These are phyloP conservation scores for Orussus abietinus DNA, from an alignment of 1,140 invertebrate genomes.

Conservation along the genomic window DNA sequence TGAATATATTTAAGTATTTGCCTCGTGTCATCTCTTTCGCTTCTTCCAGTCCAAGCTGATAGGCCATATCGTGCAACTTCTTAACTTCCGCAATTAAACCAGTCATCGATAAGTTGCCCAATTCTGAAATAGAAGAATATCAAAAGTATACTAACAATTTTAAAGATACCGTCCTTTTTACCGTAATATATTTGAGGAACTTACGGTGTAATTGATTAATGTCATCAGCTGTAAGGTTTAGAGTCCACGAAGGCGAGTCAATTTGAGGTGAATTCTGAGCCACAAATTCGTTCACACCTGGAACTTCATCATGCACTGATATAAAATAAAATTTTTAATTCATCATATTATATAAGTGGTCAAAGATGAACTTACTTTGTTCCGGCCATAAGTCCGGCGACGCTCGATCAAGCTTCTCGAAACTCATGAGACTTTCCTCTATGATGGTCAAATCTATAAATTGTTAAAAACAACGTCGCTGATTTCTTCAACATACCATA, in stretches of 20 bases:
- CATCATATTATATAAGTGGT: conserved; percentile 4
- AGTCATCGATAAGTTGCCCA: conserved; percentile 73
- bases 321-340: conserved; percentile 27
- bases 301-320: conserved; percentile 48
- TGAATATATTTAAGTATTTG: conserved; percentile 88
- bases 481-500: not conserved
- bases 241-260: conserved; percentile 40
- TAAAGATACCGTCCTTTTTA: conserved; percentile 4
- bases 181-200: conserved; percentile 17
- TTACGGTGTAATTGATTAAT: conserved; percentile 49
- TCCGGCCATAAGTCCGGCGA: conserved; percentile 93
- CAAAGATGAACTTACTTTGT: conserved; percentile 68
- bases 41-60: conserved; percentile 90
- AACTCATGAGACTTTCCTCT: conserved; percentile 71
- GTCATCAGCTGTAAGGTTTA: conserved; percentile 43
- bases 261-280: conserved; percentile 47
- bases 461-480: conserved; percentile 19
- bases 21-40: conserved; percentile 94
- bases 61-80: conserved; percentile 87
- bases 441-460: conserved; percentile 53
- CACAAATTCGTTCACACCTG: conserved; percentile 53
- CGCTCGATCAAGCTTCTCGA: conserved; percentile 84
- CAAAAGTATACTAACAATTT: conserved; percentile 1
- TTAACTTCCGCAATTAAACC: conserved; percentile 87
- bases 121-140: conserved; percentile 60